Percentiles rank a stretch among this genome's conserved stretches.
phyloP scores from a whole-genome alignment of 2,113 vertebrate species.

The Lamprotornis superbus region DNA sequence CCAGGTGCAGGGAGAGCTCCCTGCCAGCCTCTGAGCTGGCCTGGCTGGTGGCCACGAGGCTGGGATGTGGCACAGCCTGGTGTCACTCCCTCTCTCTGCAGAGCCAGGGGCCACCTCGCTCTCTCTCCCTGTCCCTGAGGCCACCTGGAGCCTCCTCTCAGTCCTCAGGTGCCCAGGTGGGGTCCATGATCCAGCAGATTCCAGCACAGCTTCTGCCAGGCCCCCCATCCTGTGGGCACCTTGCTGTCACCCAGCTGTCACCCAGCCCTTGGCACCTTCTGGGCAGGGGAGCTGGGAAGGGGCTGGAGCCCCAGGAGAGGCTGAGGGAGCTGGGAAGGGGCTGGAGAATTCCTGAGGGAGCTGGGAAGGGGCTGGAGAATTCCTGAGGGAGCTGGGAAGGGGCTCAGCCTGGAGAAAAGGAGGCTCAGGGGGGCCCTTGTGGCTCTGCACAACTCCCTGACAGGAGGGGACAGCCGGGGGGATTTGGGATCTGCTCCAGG shows the following conservation, averaged over 20 bases:
- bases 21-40: not conserved
- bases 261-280: not conserved
- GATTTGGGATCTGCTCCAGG: too few relatives aligned
- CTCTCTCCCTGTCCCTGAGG: not conserved
- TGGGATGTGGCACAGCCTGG: not conserved
- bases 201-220: not conserved
- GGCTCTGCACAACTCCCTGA: not conserved
- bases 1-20: not conserved
- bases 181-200: not conserved
- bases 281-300: not conserved
- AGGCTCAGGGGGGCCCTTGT: not conserved
- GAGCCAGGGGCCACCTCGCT: not conserved
- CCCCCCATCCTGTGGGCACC: rapidly evolving
- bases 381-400: not conserved
- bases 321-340: not conserved
- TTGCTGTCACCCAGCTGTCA: too few relatives aligned
- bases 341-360: not conserved
- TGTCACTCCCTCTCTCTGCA: not conserved
- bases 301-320: not conserved
- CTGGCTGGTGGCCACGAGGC: not conserved
- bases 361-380: not conserved
- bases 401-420: not conserved
- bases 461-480: not conserved
- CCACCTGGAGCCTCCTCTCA: not conserved
- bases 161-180: too few relatives aligned